A percentile compares a stretch with the other conserved stretches of the same genome.
Conservation (phyloP, 2,113 vertebrate genomes). For the Coptodon bakossiorum region DNA sequence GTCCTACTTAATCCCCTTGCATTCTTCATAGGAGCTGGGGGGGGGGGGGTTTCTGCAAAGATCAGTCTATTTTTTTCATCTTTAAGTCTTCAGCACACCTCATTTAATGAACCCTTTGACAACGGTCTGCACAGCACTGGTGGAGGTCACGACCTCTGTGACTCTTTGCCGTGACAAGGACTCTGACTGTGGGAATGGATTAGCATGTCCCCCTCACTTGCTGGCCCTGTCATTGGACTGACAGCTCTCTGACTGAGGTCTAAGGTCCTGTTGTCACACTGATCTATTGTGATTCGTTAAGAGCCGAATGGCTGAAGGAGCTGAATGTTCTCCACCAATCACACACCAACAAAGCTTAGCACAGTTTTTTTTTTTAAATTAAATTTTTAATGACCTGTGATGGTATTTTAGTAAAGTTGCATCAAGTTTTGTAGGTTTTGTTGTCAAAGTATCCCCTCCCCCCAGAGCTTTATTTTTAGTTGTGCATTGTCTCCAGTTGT, state of each 20-base stretch:
- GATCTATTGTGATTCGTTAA: conserved; percentile 25
- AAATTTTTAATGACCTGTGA: not conserved
- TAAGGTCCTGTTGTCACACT: conserved; percentile 40
- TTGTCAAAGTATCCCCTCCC: not conserved
- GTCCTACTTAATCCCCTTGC: conserved; percentile 5
- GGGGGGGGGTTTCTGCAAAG: not conserved
- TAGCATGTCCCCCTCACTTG: conserved; percentile 34
- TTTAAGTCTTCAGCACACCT: not conserved
- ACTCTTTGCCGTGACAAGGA: conserved; percentile 42
- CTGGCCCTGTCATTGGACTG: conserved; percentile 42
- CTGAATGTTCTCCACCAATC: not conserved
- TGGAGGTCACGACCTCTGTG: conserved; percentile 37
- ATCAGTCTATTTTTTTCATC: not conserved
- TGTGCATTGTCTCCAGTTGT: not conserved
- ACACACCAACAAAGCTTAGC: not conserved
- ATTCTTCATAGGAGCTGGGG: not conserved
- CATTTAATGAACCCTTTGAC: conserved; percentile 28
- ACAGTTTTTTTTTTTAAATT: not conserved
- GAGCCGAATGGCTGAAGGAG: not conserved
- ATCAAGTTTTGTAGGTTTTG: not conserved
- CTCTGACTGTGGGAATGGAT: conserved; percentile 59
- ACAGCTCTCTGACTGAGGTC: conserved; percentile 46
- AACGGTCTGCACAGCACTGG: conserved; percentile 1
- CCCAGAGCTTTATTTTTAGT: not conserved
- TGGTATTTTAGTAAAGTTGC: not conserved